Evolutionary conservation across 2,113 vertebrate genomes (phyloP).

Genomic region (zebrafish (Danio rerio)): GRCz12tu NC_133181.1:40375501-40376000

Average conservation of each 20-base stretch:
- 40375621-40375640: no score
- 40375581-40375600: no score
- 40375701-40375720: background rate
- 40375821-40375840: background rate
- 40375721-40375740: background rate
- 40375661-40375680: no score
- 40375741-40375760: slow-evolving; percentile 1
- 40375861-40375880: slow-evolving; percentile 95
- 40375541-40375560: no score
- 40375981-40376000: slow-evolving; percentile 98
- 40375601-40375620: no score
- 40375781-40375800: background rate
- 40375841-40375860: slow-evolving; percentile 80
- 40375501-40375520: no score
- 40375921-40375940: slow-evolving; percentile 94
- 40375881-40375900: slow-evolving; percentile 97
- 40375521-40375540: no score
- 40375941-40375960: slow-evolving; percentile 92
- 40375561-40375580: no score
- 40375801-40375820: background rate
- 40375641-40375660: no score
- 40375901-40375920: slow-evolving; percentile 92
- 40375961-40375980: slow-evolving; percentile 98
- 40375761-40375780: background rate
- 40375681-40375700: background rate